Evolutionary conservation across 2,888 invertebrate genomes (phyloP).

Genomic region (Sarcophaga subvicina): DNA sequence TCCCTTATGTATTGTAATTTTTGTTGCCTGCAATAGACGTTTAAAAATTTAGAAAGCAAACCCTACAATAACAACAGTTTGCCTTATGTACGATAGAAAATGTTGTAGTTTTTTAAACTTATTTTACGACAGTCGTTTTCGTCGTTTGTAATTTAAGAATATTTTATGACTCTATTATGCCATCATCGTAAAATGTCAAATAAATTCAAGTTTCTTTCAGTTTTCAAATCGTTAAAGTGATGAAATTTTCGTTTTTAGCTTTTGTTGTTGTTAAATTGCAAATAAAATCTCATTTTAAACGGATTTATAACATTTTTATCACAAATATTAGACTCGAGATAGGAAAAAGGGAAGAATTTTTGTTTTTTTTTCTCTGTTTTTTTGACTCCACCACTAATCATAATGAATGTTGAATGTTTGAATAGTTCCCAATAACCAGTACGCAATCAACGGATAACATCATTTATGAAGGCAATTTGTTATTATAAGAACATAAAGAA

Average conservation of each 20-base stretch:
- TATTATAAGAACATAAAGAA: constrained; percentile 19
- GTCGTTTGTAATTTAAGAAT: constrained; percentile 21
- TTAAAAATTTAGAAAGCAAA: too few species aligned
- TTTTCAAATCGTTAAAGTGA: constrained; percentile 32
- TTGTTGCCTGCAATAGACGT: too few species aligned
- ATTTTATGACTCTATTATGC: constrained; percentile 49
- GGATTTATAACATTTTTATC: constrained; percentile 40
- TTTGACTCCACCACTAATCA: too few species aligned
- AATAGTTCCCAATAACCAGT: too few species aligned
- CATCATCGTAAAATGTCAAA: constrained; percentile 47
- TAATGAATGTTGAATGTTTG: too few species aligned
- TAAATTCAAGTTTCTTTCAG: constrained; percentile 45
- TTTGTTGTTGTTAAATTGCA: neutral
- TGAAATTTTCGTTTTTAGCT: constrained; percentile 16
- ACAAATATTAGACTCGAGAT: neutral
- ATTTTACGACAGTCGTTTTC: constrained; percentile 40
- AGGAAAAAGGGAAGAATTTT: neutral
- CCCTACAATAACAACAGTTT: too few species aligned
- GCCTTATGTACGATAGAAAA: too few species aligned
- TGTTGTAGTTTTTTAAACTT: too few species aligned
- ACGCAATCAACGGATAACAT: constrained; percentile 13
- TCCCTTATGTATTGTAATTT: too few species aligned
- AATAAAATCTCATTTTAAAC: constrained; percentile 6
- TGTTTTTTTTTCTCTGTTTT: neutral
- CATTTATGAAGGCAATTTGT: constrained; percentile 42